phyloP scores from a whole-genome alignment of 2,797 vertebrate species.

The Nannoperca obscura region DNA sequence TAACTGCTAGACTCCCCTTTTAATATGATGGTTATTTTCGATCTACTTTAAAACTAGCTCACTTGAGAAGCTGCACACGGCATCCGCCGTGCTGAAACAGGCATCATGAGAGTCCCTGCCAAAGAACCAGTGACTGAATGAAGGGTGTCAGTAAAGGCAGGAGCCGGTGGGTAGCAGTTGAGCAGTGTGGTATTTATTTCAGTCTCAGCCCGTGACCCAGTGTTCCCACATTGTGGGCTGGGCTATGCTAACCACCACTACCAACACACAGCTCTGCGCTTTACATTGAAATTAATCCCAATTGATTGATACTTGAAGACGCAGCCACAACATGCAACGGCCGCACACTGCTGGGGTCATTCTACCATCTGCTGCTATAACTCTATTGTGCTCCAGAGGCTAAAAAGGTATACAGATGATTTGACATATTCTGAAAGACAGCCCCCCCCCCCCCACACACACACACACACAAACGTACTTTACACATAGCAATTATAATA shows the following conservation, averaged over 20 bases:
- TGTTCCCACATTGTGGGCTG: constrained; percentile 33
- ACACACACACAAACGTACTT: neutral
- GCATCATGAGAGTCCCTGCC: constrained; percentile 18
- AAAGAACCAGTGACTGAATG: constrained; percentile 48
- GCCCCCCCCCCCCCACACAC: neutral
- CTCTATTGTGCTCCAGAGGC: constrained; percentile 20
- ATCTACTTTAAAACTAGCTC: constrained; percentile 19
- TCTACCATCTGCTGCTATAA: constrained; percentile 57
- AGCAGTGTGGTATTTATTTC: constrained; percentile 52
- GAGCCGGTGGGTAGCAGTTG: constrained; percentile 46
- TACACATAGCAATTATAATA: constrained; percentile 3
- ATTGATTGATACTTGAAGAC: constrained; percentile 61
- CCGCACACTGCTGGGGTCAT: constrained; percentile 30
- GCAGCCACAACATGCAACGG: constrained; percentile 25
- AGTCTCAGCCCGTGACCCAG: constrained; percentile 43
- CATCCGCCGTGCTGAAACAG: constrained; percentile 22
- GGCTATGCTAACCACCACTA: constrained; percentile 22
- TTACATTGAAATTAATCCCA: constrained; percentile 54
- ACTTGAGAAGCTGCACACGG: constrained; percentile 29
- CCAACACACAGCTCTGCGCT: constrained; percentile 22
- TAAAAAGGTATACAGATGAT: constrained; percentile 17
- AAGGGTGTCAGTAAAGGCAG: constrained; percentile 62
- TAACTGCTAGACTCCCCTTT: constrained; percentile 30
- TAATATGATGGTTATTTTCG: constrained; percentile 34
- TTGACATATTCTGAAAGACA: constrained; percentile 24